Base-by-base conservation (phyloP, 2,113 vertebrate genomes). In the Panthera leo region DNA sequence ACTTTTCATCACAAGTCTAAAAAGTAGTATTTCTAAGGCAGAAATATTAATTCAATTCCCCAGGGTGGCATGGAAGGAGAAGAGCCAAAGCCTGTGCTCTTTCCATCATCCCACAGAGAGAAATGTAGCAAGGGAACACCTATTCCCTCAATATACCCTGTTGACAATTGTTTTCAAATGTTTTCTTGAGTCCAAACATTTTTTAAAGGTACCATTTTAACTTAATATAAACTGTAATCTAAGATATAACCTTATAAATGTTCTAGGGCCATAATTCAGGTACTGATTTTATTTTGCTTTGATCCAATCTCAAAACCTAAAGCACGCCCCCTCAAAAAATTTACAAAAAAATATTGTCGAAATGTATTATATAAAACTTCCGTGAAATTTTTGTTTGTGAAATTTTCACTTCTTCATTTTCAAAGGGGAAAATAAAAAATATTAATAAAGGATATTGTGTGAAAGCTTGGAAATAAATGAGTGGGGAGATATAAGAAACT, bases 391-490 rank as follows among this genome's bases (percentile, higher is more conserved):
- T 45, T 45, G 39, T 48, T 23, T 91, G 53, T 53, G 21, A 79
- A 83, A 80, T 79, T 87, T 86, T 76, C 14, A 91, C 39, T 94
- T 89, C 27, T 90, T 85, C 67, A 96, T 90, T 95, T 97, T 92
- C 61, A 73, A 94, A 96, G 73, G 19, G 18, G 11, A 95, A 93
- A 97, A 93, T 48, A 89, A 95, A 61, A 89, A 61, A 85, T 73
- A 76, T 95, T 89, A 93, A 88, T n/a, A 84, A 9, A 48, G 29
- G 3, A 25, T 58, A 71, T 65, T 14, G 89, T 86, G 48, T 53
- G 45, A 85, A 71, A 61, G 18, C 3, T 25, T 96, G 39, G 34
- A 92, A 92, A 93, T 36, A 92, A 92, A 93, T 70, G 25, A 67
- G 1, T 87, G n/a, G 27, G 15, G 14, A 79, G 34, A 58, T 19